These are phyloP conservation scores for Felis chaus DNA, from an alignment of 2,113 vertebrate genomes.

Conservation along the genomic window DNA sequence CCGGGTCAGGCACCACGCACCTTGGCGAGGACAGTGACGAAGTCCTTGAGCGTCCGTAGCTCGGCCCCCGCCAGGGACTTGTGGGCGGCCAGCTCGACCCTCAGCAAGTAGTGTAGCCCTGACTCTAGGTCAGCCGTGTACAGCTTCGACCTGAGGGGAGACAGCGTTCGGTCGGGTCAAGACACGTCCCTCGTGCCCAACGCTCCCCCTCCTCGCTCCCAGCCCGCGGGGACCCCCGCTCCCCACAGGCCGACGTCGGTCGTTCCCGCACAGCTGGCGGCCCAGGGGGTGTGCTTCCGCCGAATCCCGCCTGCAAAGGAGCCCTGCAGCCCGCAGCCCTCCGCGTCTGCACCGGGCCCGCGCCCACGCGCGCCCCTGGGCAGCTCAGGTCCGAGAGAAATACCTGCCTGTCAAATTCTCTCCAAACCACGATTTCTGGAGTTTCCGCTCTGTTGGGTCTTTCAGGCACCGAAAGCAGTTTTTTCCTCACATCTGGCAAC, in stretches of 20 bases:
- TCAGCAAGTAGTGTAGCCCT: conserved; percentile 93
- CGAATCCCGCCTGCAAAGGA: not conserved
- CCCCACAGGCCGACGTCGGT: rapidly evolving
- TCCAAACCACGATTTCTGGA: conserved; percentile 81
- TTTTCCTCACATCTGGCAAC: conserved; percentile 89
- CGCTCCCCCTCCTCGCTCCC: rapidly evolving
- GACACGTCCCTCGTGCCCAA: rapidly evolving
- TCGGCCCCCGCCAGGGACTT: conserved; percentile 90
- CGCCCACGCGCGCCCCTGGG: rapidly evolving
- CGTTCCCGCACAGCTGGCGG: rapidly evolving
- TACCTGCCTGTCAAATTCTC: conserved; percentile 90
- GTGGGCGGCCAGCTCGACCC: conserved; percentile 94
- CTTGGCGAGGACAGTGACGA: conserved; percentile 92
- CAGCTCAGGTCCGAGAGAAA: rapidly evolving
- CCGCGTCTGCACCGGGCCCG: not conserved
- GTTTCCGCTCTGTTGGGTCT: conserved; percentile 60
- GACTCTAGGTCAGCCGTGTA: conserved; percentile 96
- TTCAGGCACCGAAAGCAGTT: conserved; percentile 67
- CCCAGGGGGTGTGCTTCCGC: not conserved
- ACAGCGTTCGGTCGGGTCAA: not conserved
- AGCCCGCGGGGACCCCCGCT: not conserved
- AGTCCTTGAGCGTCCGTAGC: conserved; percentile 92
- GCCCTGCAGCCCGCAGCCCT: no score
- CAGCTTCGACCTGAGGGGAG: conserved; percentile 86
- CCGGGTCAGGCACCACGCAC: conserved; percentile 70